phyloP scores from a whole-genome alignment of 2,888 invertebrate species.

The Dynastes grantii region DNA sequence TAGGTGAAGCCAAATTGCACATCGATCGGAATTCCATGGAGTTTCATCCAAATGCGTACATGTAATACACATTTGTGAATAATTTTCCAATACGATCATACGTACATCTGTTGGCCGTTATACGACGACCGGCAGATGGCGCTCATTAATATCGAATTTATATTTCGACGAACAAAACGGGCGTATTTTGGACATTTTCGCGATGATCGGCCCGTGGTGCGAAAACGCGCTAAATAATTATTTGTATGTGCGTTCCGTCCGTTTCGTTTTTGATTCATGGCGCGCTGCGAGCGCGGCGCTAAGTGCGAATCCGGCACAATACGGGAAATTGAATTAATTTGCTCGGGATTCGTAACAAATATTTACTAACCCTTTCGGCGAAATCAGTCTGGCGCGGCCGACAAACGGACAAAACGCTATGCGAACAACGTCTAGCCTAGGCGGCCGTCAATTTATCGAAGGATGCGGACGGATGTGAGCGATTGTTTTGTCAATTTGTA shows the following conservation, averaged over 20 bases:
- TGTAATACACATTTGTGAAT: not conserved
- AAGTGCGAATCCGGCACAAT: conserved; percentile 15
- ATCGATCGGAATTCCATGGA: not conserved
- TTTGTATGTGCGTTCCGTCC: conserved; percentile 21
- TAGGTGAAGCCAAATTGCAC: not conserved
- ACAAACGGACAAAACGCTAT: conserved; percentile 55
- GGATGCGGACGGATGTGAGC: conserved; percentile 22
- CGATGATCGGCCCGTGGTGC: conserved; percentile 27
- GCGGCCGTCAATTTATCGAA: not conserved
- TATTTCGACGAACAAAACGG: conserved; percentile 30
- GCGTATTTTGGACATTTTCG: conserved; percentile 35
- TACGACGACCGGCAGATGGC: conserved; percentile 12
- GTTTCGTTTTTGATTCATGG: conserved; percentile 53
- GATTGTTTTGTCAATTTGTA: conserved; percentile 69
- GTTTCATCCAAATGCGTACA: not conserved
- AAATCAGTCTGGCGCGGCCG: conserved; percentile 59
- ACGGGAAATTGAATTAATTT: conserved; percentile 61
- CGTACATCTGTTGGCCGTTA: conserved; percentile 17
- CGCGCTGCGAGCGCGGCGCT: conserved; percentile 33
- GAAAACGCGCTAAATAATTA: conserved; percentile 29
- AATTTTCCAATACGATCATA: not conserved
- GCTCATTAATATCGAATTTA: conserved; percentile 38
- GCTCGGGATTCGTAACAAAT: conserved; percentile 64
- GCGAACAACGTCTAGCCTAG: conserved; percentile 26
- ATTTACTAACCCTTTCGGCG: conserved; percentile 66